Evolutionary conservation across 2,888 invertebrate species (phyloP).

Genomic region (Andrena hattorfiana): DNA sequence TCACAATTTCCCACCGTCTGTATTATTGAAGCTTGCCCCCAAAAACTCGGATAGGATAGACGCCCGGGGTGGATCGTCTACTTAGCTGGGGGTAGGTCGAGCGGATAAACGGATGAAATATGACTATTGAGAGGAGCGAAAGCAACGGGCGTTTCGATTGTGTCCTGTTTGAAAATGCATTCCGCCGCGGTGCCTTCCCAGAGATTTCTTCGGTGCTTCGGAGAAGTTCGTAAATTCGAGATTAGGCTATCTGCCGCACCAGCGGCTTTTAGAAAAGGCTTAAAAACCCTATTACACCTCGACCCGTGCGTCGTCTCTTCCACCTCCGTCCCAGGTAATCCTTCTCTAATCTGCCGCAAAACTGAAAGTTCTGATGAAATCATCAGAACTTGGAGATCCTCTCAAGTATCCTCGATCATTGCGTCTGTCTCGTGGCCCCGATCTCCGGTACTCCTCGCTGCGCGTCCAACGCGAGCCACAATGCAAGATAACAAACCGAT

Average conservation of each 20-base stretch:
- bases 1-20: constrained; percentile 83
- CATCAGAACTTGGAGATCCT: constrained; percentile 59
- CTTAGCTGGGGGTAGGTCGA: constrained; percentile 58
- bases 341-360: constrained; percentile 56
- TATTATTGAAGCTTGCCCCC: constrained; percentile 80
- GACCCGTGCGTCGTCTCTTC: constrained; percentile 13
- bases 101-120: constrained; percentile 69
- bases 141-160: constrained; percentile 30
- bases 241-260: constrained; percentile 1
- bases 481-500: neutral
- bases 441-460: neutral
- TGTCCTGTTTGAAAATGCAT: constrained; percentile 23
- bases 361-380: constrained; percentile 65
- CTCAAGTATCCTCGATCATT: constrained; percentile 12
- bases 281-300: constrained; percentile 30
- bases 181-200: neutral
- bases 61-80: constrained; percentile 56
- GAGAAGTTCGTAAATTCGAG: neutral
- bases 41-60: constrained; percentile 62
- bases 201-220: neutral
- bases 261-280: constrained; percentile 19
- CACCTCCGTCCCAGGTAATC: constrained; percentile 52
- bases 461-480: neutral
- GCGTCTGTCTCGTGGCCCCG: constrained; percentile 1
- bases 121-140: constrained; percentile 40